phyloP scores from a whole-genome alignment of 2,888 invertebrate genomes.

The Synergus gifuensis region DNA sequence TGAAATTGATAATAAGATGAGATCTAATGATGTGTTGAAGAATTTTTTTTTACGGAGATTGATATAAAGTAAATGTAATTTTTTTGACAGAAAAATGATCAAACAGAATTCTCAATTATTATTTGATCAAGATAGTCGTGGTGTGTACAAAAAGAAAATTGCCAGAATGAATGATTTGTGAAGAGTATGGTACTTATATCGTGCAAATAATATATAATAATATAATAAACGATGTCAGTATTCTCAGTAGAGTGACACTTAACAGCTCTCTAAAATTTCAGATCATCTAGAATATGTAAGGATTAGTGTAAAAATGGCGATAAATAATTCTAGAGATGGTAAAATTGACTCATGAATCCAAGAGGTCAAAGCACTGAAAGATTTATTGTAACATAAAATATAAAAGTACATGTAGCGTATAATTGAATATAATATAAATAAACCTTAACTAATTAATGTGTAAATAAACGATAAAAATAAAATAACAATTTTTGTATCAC shows the following conservation, averaged over 20 bases:
- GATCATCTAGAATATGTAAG: background rate
- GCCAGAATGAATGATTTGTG: background rate
- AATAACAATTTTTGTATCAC: constrained; percentile 27
- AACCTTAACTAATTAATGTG: constrained; percentile 18
- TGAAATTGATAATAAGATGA: background rate
- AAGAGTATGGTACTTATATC: background rate
- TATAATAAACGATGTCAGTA: constrained; percentile 25
- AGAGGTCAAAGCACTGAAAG: constrained; percentile 48
- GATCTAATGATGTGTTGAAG: background rate
- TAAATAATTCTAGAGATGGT: background rate
- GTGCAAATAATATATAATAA: constrained; percentile 7
- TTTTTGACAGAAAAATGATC: background rate
- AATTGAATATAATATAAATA: constrained; percentile 61
- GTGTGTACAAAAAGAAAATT: background rate
- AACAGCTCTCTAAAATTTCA: constrained; percentile 32
- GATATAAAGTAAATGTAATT: background rate
- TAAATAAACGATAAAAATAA: constrained; percentile 52
- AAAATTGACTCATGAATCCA: background rate
- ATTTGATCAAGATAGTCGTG: background rate
- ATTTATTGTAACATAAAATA: constrained; percentile 64
- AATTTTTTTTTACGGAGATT: background rate
- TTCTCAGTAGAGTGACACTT: constrained; percentile 6
- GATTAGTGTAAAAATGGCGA: background rate
- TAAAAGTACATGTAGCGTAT: constrained; percentile 47
- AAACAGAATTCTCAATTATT: background rate